Percentiles rank a stretch among this genome's conserved stretches.
phyloP scores from a whole-genome alignment of 2,113 vertebrate genomes.

The Boulengeromyrus knoepffleri region DNA sequence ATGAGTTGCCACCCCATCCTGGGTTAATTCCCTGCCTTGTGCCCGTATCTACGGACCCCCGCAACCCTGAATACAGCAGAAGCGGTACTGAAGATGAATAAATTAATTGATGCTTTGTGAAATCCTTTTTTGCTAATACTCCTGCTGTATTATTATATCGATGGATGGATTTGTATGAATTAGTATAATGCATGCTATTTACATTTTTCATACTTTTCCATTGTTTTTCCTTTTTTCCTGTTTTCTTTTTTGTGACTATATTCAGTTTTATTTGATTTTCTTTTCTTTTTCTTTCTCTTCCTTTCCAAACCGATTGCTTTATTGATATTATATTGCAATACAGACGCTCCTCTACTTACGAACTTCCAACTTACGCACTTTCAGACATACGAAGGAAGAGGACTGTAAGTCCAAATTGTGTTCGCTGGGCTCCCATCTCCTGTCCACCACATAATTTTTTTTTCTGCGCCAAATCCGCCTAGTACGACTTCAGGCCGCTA shows the following conservation, averaged over 20 bases:
- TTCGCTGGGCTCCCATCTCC: too few species aligned
- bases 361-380: too few species aligned
- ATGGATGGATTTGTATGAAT: background rate
- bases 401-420: too few species aligned
- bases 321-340: background rate
- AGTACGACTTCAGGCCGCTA: too few species aligned
- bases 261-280: background rate
- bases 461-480: too few species aligned
- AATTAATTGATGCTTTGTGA: background rate
- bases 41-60: background rate
- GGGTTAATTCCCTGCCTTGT: background rate
- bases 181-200: background rate
- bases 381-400: too few species aligned
- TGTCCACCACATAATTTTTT: too few species aligned
- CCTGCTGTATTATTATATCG: background rate
- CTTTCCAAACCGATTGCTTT: background rate
- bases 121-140: background rate
- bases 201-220: background rate
- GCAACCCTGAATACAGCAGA: background rate
- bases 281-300: background rate
- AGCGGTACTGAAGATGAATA: background rate
- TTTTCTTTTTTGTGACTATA: background rate
- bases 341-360: background rate
- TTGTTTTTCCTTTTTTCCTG: background rate
- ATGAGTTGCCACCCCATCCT: background rate